Base-by-base conservation (phyloP, 2,113 vertebrate genomes). In the Suricata suricatta region DNA sequence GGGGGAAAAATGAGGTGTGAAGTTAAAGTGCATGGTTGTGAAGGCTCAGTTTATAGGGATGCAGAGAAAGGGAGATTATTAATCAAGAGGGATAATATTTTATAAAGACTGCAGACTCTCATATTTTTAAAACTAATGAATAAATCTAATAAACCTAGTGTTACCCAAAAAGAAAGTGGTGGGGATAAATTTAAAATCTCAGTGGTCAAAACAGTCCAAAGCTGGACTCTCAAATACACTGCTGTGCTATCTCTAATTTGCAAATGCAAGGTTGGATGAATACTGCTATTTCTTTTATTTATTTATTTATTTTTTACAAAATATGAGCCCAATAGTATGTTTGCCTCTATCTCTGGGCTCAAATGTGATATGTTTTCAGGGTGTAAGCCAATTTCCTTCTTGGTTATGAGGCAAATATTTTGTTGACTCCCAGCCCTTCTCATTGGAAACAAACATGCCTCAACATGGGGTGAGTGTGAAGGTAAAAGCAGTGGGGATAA, bases 361-460 rank as follows among this genome's bases (percentile, higher is more conserved):
- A 44, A 17, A 79, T 38, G 16, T 63, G n/a, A 82, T 27, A 35
- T 57, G 3, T 77, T 77, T 91, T 93, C 19, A 41, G 25, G 4
- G 52, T 47, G 3, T 33, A 69, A 71, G 57, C 47, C 44, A 81
- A 79, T 83, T 60, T 74, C 25, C 72, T 94, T 87, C 68, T 82
- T 81, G 35, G 38, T 89, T 79, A 92, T 60, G 31, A 85, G 21
- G 27, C 66, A 80, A 60, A 66, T 79, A 82, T 92, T 94, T 94
- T 74, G n/a, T 50, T 81, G 52, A 69, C 29, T 91, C 64, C 54
- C 29, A 88, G 25, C 19, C 47, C 71, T 81, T 96, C 31, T 94
- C 19, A 50, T 12, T 63, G 25, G 68, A 90, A 96, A 80, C 27
- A 47, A 83, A 41, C 19, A 77, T 52, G 35, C 12, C 19, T 47